Base-by-base conservation (phyloP, 1,140 invertebrate species). In the Tetragonula clypearis region DNA sequence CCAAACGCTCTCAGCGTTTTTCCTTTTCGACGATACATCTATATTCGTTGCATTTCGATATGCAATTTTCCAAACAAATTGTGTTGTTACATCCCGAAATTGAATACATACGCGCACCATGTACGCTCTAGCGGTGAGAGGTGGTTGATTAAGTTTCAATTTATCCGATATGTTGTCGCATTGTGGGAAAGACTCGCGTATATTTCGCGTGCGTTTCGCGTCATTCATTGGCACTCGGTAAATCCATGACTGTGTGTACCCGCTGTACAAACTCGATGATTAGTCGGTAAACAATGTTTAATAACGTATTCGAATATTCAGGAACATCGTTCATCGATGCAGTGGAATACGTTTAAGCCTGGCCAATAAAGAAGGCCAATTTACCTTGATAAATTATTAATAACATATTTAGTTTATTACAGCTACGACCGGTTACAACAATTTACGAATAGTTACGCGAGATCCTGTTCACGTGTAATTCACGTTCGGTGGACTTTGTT, bases 71-170 rank as follows among this genome's bases (percentile, higher is more conserved):
- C 41, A 62, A n/a, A n/a, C 60, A 12, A 62, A 62, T 62, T 23
- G 23, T 23, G 23, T 14, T 4, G 23, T 23, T 62, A 62, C 60
- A n/a, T 62, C n/a, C 23, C 23, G 23, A 11, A 62, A 62, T n/a
- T 62, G 60, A 62, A 62, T n/a, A 62, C 60, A 4, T 62, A 62
- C 41, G 41, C 41, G 41, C 41, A 6, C 23, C n/a, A 66, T 68
- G 60, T 30, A 26, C 11, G 72, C 53, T 11, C 1, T 1, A 8
- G 41, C 41, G 56, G 23, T 17, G 78, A 30, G 19, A 9, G 23
- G 12, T 62, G 23, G n/a, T 73, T 62, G 49, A 82, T 82, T 30
- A 82, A 82, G 66, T 82, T 82, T 62, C 53, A 49, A 82, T 30
- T 17, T 6, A 30, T 30, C 30, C 66, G 26, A 66, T 30, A n/a